phyloP scores from a whole-genome alignment of 1,140 invertebrate species.

The Babylonia areolata region DNA sequence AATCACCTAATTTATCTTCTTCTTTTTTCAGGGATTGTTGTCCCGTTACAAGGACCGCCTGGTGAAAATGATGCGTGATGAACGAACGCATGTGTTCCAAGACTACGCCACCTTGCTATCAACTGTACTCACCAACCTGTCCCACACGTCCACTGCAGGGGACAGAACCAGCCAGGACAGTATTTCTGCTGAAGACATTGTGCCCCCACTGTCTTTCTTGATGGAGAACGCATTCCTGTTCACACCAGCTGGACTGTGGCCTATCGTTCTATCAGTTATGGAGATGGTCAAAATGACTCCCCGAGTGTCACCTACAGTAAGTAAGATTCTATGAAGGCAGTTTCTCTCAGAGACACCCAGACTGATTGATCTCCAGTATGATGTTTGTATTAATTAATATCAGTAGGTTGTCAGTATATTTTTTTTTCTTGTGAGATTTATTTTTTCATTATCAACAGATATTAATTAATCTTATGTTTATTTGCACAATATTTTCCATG shows the following conservation, averaged over 20 bases:
- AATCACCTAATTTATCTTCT: no score
- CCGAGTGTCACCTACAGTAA: constrained; percentile 54
- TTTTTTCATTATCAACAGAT: no score
- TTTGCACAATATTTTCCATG: no score
- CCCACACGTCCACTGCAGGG: not conserved
- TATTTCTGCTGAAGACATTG: constrained; percentile 40
- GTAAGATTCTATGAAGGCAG: no score
- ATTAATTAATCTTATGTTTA: no score
- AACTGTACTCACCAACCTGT: constrained; percentile 37
- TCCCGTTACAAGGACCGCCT: constrained; percentile 46
- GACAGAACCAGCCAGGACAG: not conserved
- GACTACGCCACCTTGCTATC: constrained; percentile 46
- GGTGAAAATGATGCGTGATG: constrained; percentile 40
- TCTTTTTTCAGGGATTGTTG: constrained; percentile 42
- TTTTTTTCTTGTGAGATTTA: no score
- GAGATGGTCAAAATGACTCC: constrained; percentile 44
- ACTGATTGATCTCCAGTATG: no score
- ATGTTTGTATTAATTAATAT: no score
- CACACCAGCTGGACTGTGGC: constrained; percentile 51
- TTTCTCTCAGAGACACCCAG: no score
- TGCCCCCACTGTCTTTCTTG: constrained; percentile 52
- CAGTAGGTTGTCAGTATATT: no score
- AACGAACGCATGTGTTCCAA: constrained; percentile 51
- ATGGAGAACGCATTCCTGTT: constrained; percentile 57
- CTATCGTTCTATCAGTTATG: constrained; percentile 46